phyloP scores from a whole-genome alignment of 2,797 vertebrate species.

The Lacerta bilineata region DNA sequence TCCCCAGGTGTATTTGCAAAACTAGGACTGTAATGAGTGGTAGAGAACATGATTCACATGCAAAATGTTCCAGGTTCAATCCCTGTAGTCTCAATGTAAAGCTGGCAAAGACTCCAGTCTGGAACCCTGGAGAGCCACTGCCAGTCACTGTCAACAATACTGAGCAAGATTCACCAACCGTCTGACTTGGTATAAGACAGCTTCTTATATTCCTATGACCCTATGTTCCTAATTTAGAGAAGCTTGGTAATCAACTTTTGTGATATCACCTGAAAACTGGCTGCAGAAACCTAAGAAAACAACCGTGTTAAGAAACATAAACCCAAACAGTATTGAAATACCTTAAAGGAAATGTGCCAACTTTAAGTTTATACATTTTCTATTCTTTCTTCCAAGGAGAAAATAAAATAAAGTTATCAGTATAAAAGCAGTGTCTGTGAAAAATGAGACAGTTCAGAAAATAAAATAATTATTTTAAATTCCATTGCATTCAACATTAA shows the following conservation, averaged over 20 bases:
- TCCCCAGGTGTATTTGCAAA: neutral
- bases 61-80: too few species aligned
- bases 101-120: too few species aligned
- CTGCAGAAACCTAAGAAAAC: neutral
- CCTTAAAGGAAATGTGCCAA: neutral
- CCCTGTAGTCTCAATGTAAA: too few species aligned
- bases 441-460: neutral
- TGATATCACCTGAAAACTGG: neutral
- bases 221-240: neutral
- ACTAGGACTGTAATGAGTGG: too few species aligned
- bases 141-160: too few species aligned
- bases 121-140: too few species aligned
- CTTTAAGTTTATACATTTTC: constrained; percentile 5
- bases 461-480: neutral
- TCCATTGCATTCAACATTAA: neutral
- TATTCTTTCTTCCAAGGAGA: neutral
- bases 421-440: neutral
- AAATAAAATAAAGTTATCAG: neutral
- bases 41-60: too few species aligned
- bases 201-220: neutral
- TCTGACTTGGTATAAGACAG: neutral
- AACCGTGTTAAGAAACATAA: neutral
- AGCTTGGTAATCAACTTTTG: neutral
- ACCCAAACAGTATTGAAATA: neutral
- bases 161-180: too few species aligned